Evolutionary conservation across 2,113 vertebrate species (phyloP), one percentile per base, ranked within the genome.

Genomic region (Phaethornis superciliosus): DNA sequence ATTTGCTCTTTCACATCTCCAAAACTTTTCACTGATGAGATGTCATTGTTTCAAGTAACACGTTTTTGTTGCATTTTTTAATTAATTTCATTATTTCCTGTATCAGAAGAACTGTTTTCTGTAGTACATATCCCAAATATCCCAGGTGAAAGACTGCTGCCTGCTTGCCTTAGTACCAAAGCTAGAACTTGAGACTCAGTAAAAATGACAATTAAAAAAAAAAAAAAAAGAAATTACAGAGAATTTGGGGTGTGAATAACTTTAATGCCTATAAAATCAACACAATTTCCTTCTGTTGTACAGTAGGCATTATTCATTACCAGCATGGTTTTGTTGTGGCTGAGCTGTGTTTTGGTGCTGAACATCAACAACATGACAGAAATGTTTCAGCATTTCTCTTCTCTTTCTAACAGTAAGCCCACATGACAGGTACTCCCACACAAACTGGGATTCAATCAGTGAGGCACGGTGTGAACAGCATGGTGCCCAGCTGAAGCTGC

Each of bases 41-140:
- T 93, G 84, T 88, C 83, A 76, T 9, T 79, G 70, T 76, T 94
- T 80, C 90, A 87, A 85, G 90, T 85, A 95, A 76, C 46, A 84
- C 42, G n/a, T 84, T 92, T 91, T 91, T 95, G 60, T 86, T 94
- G 81, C 88, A 40, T 10, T 74, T 63, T 76, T 94, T 94, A 83
- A 75, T 51, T 90, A 40, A 40, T 96, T 96, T 92, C 88, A 55
- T 95, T 95, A 94, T 62, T 33, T 92, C 77, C 70, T 40, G 27
- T 92, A 95, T 82, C 90, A 95, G 83, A 95, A 95, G 90, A 93
- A 54, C 65, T 91, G 87, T 85, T 96, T 94, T 86, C 92, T 72
- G 77, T 64, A 85, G 88, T 85, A 95, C 72, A 37, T 35, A 90
- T 78, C 80, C 69, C 93, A 91, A 94, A 91, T 13, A 60, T 49